Evolutionary conservation across 2,113 vertebrate genomes (phyloP).

Genomic region (Trochalopteron elliotii): DNA sequence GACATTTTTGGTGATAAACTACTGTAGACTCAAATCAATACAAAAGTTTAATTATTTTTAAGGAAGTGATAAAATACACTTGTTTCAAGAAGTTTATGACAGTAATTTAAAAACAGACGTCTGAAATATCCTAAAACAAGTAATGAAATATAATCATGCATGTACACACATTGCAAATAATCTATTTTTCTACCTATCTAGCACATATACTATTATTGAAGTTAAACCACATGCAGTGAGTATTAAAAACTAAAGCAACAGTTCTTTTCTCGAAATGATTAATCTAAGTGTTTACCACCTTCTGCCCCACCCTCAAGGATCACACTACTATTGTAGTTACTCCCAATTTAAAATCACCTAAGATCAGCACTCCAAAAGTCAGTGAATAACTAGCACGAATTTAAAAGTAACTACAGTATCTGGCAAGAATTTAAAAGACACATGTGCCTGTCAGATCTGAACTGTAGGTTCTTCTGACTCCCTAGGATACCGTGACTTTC

Average conservation of each 20-base stretch:
- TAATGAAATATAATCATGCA: not conserved
- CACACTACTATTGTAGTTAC: not conserved
- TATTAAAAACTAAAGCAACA: not conserved
- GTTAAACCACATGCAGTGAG: not conserved
- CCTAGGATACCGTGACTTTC: not conserved
- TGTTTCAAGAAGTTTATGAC: not conserved
- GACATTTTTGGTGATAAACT: not conserved
- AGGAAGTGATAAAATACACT: not conserved
- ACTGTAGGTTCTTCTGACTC: not conserved
- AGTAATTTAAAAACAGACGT: not conserved
- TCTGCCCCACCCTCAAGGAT: not conserved
- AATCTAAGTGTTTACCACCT: not conserved
- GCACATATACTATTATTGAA: not conserved
- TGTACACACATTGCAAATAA: not conserved
- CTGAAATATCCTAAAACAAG: not conserved
- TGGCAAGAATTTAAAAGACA: not conserved
- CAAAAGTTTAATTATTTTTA: not conserved
- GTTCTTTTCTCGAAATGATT: not conserved
- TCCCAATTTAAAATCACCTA: not conserved
- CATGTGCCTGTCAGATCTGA: not conserved
- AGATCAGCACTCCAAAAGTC: not conserved
- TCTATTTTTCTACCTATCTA: not conserved
- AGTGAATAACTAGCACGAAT: not conserved
- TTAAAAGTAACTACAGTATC: not conserved
- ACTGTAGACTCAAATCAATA: not conserved